Evolutionary conservation across 2,797 vertebrate genomes (phyloP).

Genomic region (Brachymystax lenok): DNA sequence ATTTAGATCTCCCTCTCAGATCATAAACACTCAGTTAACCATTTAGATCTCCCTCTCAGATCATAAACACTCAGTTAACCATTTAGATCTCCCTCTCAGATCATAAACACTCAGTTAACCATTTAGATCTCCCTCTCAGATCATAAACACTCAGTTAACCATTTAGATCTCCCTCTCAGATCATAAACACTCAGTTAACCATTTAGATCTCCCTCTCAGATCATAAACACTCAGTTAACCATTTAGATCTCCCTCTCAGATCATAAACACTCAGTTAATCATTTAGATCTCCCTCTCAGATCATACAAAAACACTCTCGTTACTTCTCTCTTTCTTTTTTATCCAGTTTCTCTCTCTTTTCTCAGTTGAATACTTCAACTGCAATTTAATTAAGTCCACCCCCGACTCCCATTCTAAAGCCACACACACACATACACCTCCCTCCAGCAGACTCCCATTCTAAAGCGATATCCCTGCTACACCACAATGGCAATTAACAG

Average conservation of each 20-base stretch:
- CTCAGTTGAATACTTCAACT: conserved; percentile 5
- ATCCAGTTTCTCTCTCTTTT: neutral
- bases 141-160: no score
- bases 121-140: no score
- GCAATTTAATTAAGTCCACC: conserved; percentile 1
- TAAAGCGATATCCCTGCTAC: neutral
- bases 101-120: no score
- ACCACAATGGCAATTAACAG: conserved; percentile 11
- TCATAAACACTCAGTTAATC: neutral
- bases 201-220: neutral
- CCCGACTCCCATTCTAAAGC: neutral
- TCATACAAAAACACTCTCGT: no score
- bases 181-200: no score
- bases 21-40: no score
- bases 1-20: no score
- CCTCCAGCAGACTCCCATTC: neutral
- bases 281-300: neutral
- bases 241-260: neutral
- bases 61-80: no score
- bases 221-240: neutral
- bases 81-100: no score
- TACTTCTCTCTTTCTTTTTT: neutral
- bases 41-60: no score
- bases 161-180: no score
- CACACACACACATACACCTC: neutral